Evolutionary conservation across 1,140 invertebrate genomes (phyloP), one percentile per base, ranked within the genome.

Genomic region (Trachymyrmex septentrionalis): DNA sequence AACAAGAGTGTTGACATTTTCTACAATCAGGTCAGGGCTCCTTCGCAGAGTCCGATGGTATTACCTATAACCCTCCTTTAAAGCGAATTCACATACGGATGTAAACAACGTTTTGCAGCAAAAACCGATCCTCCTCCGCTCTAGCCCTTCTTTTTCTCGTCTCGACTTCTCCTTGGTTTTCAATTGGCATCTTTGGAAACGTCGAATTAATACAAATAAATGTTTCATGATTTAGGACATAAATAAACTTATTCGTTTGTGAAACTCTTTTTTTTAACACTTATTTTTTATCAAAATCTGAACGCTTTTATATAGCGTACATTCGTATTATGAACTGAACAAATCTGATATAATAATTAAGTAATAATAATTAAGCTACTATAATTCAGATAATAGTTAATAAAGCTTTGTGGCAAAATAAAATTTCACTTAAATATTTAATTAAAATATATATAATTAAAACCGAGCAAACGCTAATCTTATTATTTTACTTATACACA

Each of bases 1-100:
- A 92, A 93, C 90, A 90, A 91, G 90, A 92, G 92, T 95, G 94
- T 95, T 95, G 94, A 95, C 94, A 95, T 95, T 95, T 95, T 94
- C 93, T 93, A 92, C 93, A 95, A 94, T 93, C 93, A 92, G 94
- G 94, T 95, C 94, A 95, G 94, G 94, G 94, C 93, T 92, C 64
- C 90, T 88, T 89, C 66, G 87, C 71, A 75, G 84, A 85, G 67
- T 76, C 34, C 72, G 34, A 55, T 85, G 91, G 77, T 84, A 92
- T 94, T 93, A 93, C 91, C 92, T 94, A 87, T 92, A 93, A 92
- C 82, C 88, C 89, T 89, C 91, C 93, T 92, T 90, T 92, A 90
- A 88, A 89, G 90, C 89, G 88, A 91, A 91, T 88, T 87, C 64
- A 86, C 88, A 86, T 80, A 89, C 87, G 87, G 82, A 85, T 85